Evolutionary conservation across 2,888 invertebrate species (phyloP), one percentile per base, ranked within the genome.

Genomic region (Nesidiocoris tenuis): DNA sequence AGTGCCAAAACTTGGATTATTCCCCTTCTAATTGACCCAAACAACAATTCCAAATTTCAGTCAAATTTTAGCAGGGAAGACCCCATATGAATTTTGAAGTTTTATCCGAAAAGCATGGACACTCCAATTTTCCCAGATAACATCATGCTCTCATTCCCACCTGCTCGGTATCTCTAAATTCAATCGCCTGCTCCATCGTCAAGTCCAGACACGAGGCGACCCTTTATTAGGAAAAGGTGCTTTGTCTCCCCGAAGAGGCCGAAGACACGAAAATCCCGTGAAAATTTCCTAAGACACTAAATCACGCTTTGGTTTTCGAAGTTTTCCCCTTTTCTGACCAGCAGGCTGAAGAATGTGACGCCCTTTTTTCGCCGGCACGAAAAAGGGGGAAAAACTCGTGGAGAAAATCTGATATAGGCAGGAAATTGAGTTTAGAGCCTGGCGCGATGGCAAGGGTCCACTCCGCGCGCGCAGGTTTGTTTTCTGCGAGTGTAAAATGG

Each of bases 401-500:
- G 17, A n/a, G 21, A 24, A 61, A 72, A 72, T 72, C 72, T 61
- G 72, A 72, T 72, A 72, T 63, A 72, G 72, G 72, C 61, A 61
- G 72, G 72, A 72, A 72, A 72, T 72, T 72, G 72, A 72, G 72
- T 72, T 72, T 61, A 63, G 72, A 63, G 22, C 39, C 25, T 25
- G 39, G 61, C 18, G 61, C 21, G 22, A 25, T 39, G 55, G 57
- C 66, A 66, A 68, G 39, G 39, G 39, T 39, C 39, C 39, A 39
- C 39, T 39, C 5, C 39, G 39, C 39, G 39, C 12, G 39, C 39
- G 63, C 70, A 76, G 76, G 76, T 70, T 70, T 70, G 76, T 76
- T 76, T 76, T 70, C n/a, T 76, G 76, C 70, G 61, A 68, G 76
- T 63, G 76, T 64, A 76, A 76, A 76, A 64, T 76, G 61, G 76